A percentile compares a stretch with the other conserved stretches of the same genome.
Evolutionary conservation across 2,888 invertebrate species (phyloP).

Genomic region (Syrista parreyssii): DNA sequence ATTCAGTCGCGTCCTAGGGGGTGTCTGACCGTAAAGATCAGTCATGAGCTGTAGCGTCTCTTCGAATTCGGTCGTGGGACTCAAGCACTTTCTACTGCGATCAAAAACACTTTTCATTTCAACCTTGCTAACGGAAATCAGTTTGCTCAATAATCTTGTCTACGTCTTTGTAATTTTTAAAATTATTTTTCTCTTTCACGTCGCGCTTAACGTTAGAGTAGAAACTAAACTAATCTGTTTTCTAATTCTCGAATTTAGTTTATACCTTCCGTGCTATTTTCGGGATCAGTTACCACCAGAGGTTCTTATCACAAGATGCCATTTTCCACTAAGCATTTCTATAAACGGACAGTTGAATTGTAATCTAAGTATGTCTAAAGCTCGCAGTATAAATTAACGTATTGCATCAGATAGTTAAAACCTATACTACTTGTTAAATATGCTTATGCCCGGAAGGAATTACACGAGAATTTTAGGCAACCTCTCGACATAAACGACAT

Average conservation of each 20-base stretch:
- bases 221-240: neutral
- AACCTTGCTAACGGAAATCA: neutral
- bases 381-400: neutral
- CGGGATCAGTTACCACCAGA: neutral
- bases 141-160: neutral
- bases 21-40: constrained; percentile 80
- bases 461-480: neutral
- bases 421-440: neutral
- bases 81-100: constrained; percentile 37
- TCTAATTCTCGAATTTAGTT: neutral
- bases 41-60: constrained; percentile 51
- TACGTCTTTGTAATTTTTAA: neutral
- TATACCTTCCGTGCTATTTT: neutral
- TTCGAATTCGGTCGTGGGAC: constrained; percentile 45
- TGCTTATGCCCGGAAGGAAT: neutral
- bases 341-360: neutral
- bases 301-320: neutral
- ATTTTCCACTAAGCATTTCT: neutral
- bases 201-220: neutral
- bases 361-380: neutral
- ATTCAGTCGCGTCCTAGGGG: constrained; percentile 79
- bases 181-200: neutral
- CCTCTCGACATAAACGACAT: neutral
- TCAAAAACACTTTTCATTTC: constrained; percentile 7
- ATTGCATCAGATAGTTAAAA: neutral